Conservation (phyloP, 2,888 invertebrate genomes). For the Heteromurus nitidus region DNA sequence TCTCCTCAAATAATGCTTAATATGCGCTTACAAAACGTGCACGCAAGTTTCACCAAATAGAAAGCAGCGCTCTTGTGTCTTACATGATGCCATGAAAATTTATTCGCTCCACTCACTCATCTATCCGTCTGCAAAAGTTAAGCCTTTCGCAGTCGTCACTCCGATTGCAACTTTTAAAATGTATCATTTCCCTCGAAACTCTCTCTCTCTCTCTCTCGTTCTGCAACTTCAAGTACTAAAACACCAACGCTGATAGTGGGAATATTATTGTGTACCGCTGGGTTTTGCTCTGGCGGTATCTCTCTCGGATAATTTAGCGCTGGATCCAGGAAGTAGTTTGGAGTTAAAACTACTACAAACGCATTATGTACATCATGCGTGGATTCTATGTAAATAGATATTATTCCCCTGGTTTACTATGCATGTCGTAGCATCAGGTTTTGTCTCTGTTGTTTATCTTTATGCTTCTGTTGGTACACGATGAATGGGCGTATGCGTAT, state of each 20-base stretch:
- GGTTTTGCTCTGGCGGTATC: neutral
- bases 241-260: slow-evolving; percentile 2
- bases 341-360: slow-evolving; percentile 8
- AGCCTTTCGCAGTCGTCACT: neutral
- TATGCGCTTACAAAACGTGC: neutral
- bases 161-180: slow-evolving; percentile 8
- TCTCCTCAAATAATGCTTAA: neutral
- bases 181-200: too few species aligned
- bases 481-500: too few species aligned
- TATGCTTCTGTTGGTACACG: too few species aligned
- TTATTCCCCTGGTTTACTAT: neutral
- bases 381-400: neutral
- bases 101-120: slow-evolving; percentile 6
- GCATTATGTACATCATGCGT: neutral
- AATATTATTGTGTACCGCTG: neutral
- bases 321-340: slow-evolving; percentile 15
- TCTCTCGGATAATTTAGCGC: slow-evolving; percentile 28
- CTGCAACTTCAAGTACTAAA: neutral
- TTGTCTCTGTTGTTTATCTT: too few species aligned
- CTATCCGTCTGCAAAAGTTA: slow-evolving; percentile 1
- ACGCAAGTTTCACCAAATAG: neutral
- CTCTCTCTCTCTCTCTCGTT: slow-evolving; percentile 11
- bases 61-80: neutral
- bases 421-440: neutral
- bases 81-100: neutral